Base-by-base conservation (phyloP, 2,888 invertebrate species). In the Mellilla xanthometata region DNA sequence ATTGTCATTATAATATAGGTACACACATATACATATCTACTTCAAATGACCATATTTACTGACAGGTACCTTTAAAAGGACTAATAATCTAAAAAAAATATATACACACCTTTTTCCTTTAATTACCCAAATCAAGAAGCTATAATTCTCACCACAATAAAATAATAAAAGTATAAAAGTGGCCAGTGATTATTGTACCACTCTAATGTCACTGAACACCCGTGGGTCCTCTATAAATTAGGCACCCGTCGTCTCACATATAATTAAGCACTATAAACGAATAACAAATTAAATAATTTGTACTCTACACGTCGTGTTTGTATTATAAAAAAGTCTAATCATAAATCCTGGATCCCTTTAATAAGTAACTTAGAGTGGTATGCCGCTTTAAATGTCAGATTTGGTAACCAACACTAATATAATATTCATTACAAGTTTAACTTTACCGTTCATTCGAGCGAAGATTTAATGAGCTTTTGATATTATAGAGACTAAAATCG, bases 281-380 rank as follows among this genome's bases (percentile, higher is more conserved):
- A 76, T 80, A 73, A 85, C 77, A 83, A 85, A 85, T 84, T 80
- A 81, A 83, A 81, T 76, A 74, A 83, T 84, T 84, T 81, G 80
- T 84, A 73, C 62, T 39, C 70, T 65, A 71, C 68, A 65, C 72
- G 71, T 77, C 77, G 72, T 82, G 79, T 83, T 83, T 84, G 81
- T 83, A 81, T 82, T 79, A 80, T 63, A 80, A 76, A 80, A 76
- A 76, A 75, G 68, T 75, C 77, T 76, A 81, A 82, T 81, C 81
- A 76, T 82, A 80, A 68, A 81, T 79, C 75, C 76, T 82, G 82
- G 82, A 81, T 79, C 81, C 77, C 58, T 61, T 76, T 80, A 83
- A 85, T 83, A 84, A 78, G 83, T 76, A 73, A 75, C 71, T 65
- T 69, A 60, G 70, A 68, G 73, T 65, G 76, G 76, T 69, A 78